Evolutionary conservation across 1,140 invertebrate species (phyloP).

Genomic region (Bombus fervidus): DNA sequence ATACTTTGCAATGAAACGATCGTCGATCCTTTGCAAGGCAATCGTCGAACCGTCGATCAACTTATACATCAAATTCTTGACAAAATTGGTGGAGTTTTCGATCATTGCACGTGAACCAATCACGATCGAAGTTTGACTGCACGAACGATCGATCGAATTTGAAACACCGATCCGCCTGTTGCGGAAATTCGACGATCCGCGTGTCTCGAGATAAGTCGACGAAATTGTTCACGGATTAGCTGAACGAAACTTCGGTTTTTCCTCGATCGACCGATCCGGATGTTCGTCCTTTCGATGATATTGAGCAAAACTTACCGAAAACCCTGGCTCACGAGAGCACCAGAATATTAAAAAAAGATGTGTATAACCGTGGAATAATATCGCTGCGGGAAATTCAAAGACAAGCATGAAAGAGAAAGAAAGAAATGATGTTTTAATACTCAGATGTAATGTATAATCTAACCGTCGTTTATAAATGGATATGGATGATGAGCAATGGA

Average conservation of each 20-base stretch:
- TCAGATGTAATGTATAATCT: constrained; percentile 73
- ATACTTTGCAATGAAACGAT: neutral
- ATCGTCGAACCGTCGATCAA: neutral
- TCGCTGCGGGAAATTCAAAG: constrained; percentile 13
- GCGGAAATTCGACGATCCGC: neutral
- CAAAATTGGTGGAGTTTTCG: neutral
- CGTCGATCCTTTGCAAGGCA: constrained; percentile 16
- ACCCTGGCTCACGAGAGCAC: constrained; percentile 56
- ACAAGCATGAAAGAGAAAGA: constrained; percentile 26
- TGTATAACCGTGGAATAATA: constrained; percentile 29
- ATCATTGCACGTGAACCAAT: neutral
- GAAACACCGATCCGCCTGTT: neutral
- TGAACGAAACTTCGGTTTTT: neutral
- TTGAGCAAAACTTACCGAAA: constrained; percentile 35
- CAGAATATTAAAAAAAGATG: constrained; percentile 37
- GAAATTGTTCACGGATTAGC: neutral
- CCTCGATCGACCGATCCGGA: neutral
- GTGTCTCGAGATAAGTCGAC: neutral
- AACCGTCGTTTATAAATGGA: constrained; percentile 75
- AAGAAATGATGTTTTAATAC: constrained; percentile 68
- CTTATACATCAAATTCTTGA: neutral
- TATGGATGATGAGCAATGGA: constrained; percentile 60
- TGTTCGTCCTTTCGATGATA: neutral
- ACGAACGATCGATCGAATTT: neutral
- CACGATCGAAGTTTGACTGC: neutral